phyloP scores from a whole-genome alignment of 2,797 vertebrate genomes.

The Vireo griseus region DNA sequence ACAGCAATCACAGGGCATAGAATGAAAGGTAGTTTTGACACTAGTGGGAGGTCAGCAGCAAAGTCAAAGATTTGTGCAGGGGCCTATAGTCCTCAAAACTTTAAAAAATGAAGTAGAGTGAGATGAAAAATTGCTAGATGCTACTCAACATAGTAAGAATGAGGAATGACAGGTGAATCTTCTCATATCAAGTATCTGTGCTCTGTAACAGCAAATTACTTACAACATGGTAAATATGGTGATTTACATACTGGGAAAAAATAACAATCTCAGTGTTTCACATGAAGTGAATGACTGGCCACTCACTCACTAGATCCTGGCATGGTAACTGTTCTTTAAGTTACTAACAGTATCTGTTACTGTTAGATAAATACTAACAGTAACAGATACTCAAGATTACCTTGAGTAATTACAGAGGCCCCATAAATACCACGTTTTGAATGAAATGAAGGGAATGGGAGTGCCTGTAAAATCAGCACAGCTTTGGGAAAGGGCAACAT shows the following conservation, averaged over 20 bases:
- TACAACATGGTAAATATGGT: background rate
- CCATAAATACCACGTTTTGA: background rate
- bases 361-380: too few species aligned
- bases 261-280: background rate
- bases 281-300: background rate
- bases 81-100: background rate
- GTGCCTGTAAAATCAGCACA: background rate
- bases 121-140: background rate
- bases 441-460: background rate
- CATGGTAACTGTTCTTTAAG: background rate
- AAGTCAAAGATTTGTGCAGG: background rate
- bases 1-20: background rate
- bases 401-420: background rate
- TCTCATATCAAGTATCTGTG: background rate
- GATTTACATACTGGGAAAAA: background rate
- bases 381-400: too few species aligned
- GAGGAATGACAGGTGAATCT: background rate
- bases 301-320: background rate
- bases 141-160: background rate
- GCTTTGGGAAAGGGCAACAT: background rate
- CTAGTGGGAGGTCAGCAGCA: background rate
- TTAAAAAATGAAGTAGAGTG: background rate
- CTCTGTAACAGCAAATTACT: background rate
- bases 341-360: too few species aligned
- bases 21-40: background rate